Evolutionary conservation across 2,797 vertebrate genomes (phyloP), one percentile per base, ranked within the genome.

Genomic region (Rousettus madagascariensis): DNA sequence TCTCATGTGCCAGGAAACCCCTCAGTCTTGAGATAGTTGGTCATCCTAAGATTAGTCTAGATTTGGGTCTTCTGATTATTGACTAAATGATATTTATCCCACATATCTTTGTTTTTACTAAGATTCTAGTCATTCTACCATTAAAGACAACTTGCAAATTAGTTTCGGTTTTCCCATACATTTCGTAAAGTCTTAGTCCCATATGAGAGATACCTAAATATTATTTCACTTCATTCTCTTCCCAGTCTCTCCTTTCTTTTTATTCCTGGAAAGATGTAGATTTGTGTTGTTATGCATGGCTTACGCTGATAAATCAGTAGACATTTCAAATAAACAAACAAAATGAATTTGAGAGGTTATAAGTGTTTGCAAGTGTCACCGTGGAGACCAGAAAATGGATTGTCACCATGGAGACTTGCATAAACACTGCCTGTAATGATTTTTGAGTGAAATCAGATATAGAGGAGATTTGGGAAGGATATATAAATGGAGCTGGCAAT

Each of bases 321-420:
- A 86, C 26, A 51, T 97, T 97, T 94, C 82, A 97, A 96, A 92
- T 97, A 97, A 97, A 97, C 77, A 95, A 95, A 91, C 96, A 97
- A 92, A 97, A 96, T 95, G 86, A 97, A 94, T 97, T 91, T 86
- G 95, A 97, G 95, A 97, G 96, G 94, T 97, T 97, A 82, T 86
- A 94, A 97, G 95, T 96, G 93, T 95, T 95, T 96, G 85, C 88
- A 92, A 94, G 86, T 95, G 90, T 98, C 96, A 95, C 96, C 57
- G 69, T 97, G 95, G 97, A 97, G 95, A 97, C 90, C 74, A 94
- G 88, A 95, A 87, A 95, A 95, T 92, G 86, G 51, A 84, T 95
- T 79, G 94, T 98, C 38, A 84, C 97, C 94, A 97, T 97, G 95
- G 96, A 97, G 74, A 98, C 71, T 16, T 93, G 85, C 86, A 97